These are phyloP conservation scores for Phainopepla nitens DNA, from an alignment of 2,113 vertebrate genomes.

Conservation along the genomic window DNA sequence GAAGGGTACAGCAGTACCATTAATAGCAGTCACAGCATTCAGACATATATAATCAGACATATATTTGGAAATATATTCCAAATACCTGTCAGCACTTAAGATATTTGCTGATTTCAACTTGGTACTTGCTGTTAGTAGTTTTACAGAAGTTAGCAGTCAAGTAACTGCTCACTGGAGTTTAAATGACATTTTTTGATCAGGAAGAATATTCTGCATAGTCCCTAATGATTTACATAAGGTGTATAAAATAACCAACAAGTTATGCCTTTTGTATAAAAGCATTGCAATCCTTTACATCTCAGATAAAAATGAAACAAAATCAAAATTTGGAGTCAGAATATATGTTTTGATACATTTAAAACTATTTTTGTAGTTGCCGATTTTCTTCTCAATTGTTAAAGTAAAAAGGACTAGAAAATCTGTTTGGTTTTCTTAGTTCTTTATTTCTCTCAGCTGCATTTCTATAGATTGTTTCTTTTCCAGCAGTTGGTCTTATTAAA, in stretches of 20 bases:
- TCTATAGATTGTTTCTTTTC: neutral
- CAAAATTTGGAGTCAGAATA: neutral
- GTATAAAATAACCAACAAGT: neutral
- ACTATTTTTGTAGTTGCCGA: neutral
- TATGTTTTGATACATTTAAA: neutral
- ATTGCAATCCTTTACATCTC: neutral
- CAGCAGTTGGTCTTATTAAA: neutral
- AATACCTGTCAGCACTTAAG: neutral
- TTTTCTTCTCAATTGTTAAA: neutral
- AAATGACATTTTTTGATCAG: neutral
- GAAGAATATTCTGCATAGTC: neutral
- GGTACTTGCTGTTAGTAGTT: neutral
- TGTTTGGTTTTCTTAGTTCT: neutral
- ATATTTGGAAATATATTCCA: neutral
- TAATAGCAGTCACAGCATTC: neutral
- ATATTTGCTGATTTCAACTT: neutral
- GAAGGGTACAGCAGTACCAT: neutral
- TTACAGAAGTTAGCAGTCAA: neutral
- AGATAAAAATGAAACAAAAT: neutral
- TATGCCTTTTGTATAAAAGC: neutral
- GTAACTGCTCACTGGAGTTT: neutral
- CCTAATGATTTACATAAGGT: neutral
- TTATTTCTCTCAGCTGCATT: neutral
- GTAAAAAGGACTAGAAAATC: neutral
- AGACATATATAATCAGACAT: too few relatives aligned